Evolutionary conservation across 2,113 vertebrate species (phyloP), one percentile per base, ranked within the genome.

Genomic region (Zeus faber): DNA sequence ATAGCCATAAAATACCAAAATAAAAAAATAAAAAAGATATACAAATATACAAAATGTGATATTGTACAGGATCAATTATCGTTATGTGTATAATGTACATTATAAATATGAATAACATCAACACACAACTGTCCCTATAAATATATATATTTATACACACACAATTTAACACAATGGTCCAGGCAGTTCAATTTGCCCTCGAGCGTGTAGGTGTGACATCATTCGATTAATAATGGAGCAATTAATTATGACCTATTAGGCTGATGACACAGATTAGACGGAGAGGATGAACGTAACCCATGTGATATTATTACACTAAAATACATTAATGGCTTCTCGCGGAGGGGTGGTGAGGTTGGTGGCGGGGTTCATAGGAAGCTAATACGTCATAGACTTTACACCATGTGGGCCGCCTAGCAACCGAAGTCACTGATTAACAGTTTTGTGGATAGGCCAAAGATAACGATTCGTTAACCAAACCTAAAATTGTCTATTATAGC

Each of bases 241-340:
- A 84, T 85, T 81, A 80, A 85, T 81, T 82, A 83, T 81, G 79
- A 87, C 79, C 83, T 84, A 81, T 87, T 87, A 82, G 77, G 63
- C 72, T 76, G 81, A 80, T 77, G 76, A 83, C 84, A 83, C 83
- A 68, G 76, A 87, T 87, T 79, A 85, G 78, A 75, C 70, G 46
- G 80, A 59, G 66, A 54, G 39, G 67, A 72, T 54, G 62, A 70
- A 81, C 73, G 62, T 74, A 66, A 70, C 13, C 49, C 41, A 50
- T 74, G 78, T 70, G 78, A 84, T 81, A 74, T 81, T 81, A 77
- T 80, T 74, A 81, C 83, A 77, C 68, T 47, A 58, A 63, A 49
- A 70, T 74, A 74, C 64, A 69, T 80, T 83, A 81, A 85, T 79
- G 81, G 76, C 68, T 81, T 81, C 59, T 72, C 62, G 58, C 66